phyloP scores from a whole-genome alignment of 1,140 invertebrate genomes.

The Musca domestica region DNA sequence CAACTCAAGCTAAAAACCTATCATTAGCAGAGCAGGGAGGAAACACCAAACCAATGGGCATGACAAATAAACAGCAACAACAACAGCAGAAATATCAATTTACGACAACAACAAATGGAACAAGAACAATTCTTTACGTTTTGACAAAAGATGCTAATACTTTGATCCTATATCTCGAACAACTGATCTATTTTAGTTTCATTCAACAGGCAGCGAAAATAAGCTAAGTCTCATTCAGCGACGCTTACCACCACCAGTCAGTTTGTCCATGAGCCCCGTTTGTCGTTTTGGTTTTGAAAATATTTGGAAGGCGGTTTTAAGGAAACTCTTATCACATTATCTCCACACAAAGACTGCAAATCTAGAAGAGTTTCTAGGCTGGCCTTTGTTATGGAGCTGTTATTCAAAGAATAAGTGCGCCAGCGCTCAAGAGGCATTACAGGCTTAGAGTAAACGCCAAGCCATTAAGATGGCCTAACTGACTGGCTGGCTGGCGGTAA shows the following conservation, averaged over 20 bases:
- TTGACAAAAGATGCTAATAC: constrained; percentile 13
- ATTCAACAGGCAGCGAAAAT: neutral
- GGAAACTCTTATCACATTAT: constrained; percentile 16
- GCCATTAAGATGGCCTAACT: neutral
- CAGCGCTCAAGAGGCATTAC: neutral
- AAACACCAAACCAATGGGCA: neutral
- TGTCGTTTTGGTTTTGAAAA: neutral
- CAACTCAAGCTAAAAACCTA: constrained; percentile 4
- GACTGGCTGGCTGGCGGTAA: too few relatives aligned
- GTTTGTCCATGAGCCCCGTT: too few relatives aligned
- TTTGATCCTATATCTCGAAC: constrained; percentile 21
- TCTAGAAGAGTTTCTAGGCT: constrained; percentile 7
- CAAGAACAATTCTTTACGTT: constrained; percentile 1
- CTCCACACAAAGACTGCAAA: constrained; percentile 2
- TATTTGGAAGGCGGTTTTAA: constrained; percentile 18
- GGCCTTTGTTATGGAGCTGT: constrained; percentile 10
- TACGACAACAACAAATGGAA: neutral
- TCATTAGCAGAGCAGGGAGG: neutral
- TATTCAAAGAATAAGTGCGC: constrained; percentile 21
- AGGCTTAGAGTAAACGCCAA: constrained; percentile 2
- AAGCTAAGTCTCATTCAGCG: too few relatives aligned
- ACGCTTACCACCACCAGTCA: too few relatives aligned
- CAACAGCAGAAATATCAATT: constrained; percentile 11
- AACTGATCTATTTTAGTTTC: constrained; percentile 17
- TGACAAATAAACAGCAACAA: neutral